Percentiles rank a stretch among this genome's conserved stretches.
Conservation (phyloP, 2,113 vertebrate species). For the Miniopterus natalensis region DNA sequence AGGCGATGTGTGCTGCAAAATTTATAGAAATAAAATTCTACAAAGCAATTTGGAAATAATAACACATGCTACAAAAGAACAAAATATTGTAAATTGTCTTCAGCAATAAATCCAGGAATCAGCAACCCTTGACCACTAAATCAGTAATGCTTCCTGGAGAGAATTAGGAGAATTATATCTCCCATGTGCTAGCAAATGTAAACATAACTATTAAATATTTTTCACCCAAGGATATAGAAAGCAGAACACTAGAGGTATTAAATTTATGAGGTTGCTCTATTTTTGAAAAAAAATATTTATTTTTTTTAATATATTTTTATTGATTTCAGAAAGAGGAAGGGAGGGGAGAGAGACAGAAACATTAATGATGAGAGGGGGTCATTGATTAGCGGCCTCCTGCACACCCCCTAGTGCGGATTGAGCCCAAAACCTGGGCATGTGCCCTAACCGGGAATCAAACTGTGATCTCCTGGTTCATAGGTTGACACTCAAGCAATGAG, state of each 20-base stretch:
- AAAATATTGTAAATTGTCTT: slow-evolving; percentile 23
- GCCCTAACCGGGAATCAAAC: too few species aligned
- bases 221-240: neutral
- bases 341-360: too few species aligned
- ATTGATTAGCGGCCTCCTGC: too few species aligned
- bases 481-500: too few species aligned
- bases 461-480: too few species aligned
- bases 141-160: neutral
- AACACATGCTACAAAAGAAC: neutral
- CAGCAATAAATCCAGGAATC: slow-evolving; percentile 26
- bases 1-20: neutral
- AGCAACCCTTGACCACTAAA: neutral
- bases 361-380: too few species aligned
- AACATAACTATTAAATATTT: neutral
- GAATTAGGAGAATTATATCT: neutral
- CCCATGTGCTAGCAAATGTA: neutral
- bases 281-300: neutral
- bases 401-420: too few species aligned
- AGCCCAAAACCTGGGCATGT: too few species aligned
- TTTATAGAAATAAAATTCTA: slow-evolving; percentile 30
- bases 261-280: neutral
- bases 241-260: neutral
- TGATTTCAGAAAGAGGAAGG: too few species aligned
- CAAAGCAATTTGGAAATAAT: slow-evolving; percentile 24
- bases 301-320: too few species aligned